These are phyloP conservation scores for Eremophila alpestris DNA, from an alignment of 2,797 vertebrate species.

Conservation along the genomic window DNA sequence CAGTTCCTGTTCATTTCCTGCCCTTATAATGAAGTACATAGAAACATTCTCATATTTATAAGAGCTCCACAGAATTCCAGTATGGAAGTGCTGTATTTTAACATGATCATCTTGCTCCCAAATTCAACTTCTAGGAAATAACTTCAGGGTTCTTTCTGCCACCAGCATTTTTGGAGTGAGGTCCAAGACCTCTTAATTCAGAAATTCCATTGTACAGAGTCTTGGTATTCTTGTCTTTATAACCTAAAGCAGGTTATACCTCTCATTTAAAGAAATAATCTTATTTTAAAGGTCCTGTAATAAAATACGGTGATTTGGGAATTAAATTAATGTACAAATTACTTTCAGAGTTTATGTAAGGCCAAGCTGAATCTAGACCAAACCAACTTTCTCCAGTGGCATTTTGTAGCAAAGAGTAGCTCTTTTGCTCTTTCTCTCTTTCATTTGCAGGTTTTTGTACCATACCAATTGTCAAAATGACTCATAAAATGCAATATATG, in stretches of 20 bases:
- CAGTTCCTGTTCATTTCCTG: neutral
- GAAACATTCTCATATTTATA: neutral
- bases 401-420: neutral
- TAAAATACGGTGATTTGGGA: neutral
- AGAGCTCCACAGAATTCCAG: neutral
- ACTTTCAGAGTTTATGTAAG: neutral
- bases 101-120: neutral
- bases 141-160: neutral
- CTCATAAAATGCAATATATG: neutral
- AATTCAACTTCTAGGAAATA: neutral
- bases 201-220: neutral
- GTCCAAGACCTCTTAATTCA: neutral
- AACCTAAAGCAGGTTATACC: neutral
- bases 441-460: neutral
- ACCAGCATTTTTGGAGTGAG: neutral
- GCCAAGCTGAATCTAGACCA: neutral
- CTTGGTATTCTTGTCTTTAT: neutral
- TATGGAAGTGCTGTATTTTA: neutral
- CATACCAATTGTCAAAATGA: neutral
- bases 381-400: neutral
- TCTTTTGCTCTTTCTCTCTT: neutral
- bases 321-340: neutral
- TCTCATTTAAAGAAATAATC: neutral
- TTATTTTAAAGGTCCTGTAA: neutral
- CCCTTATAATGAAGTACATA: neutral